phyloP scores from a whole-genome alignment of 1,140 invertebrate species.

The Hesperophylax magnus region DNA sequence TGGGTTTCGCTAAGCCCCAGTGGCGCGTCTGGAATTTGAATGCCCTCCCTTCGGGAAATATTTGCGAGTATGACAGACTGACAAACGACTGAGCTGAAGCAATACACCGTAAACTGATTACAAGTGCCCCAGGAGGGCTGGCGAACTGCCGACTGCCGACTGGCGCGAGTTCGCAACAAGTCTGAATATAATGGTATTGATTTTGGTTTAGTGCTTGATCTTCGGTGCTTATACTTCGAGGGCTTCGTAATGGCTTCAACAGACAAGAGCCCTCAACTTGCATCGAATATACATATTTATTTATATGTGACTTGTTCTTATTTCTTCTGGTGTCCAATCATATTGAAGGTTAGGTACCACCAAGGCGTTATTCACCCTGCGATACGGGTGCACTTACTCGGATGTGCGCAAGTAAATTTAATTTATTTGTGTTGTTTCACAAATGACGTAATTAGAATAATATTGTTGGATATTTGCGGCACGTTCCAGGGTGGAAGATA shows the following conservation, averaged over 20 bases:
- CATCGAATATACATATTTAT: too few relatives aligned
- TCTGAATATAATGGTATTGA: constrained; percentile 48
- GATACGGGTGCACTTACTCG: too few relatives aligned
- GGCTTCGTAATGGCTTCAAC: constrained; percentile 44
- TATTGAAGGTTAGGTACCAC: too few relatives aligned
- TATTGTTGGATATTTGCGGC: too few relatives aligned
- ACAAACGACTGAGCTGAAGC: constrained; percentile 17
- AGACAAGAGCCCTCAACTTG: background rate
- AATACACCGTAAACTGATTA: constrained; percentile 43
- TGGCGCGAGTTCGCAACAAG: constrained; percentile 36
- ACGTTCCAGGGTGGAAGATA: too few relatives aligned
- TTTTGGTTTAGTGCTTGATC: constrained; percentile 53
- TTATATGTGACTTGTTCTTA: too few relatives aligned
- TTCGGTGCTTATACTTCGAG: constrained; percentile 37
- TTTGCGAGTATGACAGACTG: background rate
- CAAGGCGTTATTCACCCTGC: too few relatives aligned
- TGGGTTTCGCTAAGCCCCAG: too few relatives aligned
- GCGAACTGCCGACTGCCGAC: background rate
- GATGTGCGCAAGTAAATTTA: too few relatives aligned
- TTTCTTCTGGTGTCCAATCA: too few relatives aligned
- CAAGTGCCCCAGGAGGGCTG: constrained; percentile 18
- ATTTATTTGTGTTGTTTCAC: too few relatives aligned
- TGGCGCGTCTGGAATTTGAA: background rate
- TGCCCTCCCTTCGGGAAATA: background rate
- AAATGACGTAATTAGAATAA: too few relatives aligned